A percentile compares a stretch with the other conserved stretches of the same genome.
Evolutionary conservation across 2,797 vertebrate genomes (phyloP).

Genomic region (Synanceia verrucosa): DNA sequence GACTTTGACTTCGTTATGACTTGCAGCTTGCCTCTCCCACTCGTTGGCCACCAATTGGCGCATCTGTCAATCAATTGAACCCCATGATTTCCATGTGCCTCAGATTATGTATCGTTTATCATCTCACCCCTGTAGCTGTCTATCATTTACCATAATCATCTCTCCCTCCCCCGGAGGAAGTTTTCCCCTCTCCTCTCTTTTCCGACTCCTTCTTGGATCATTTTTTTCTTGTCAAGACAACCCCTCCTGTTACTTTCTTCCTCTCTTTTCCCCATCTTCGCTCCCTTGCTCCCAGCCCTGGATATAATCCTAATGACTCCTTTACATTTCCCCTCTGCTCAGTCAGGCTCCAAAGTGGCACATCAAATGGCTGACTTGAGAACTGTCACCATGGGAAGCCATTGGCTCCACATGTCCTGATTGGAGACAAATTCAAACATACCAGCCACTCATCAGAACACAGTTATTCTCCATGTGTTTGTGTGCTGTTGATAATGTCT

Average conservation of each 20-base stretch:
- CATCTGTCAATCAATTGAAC: conserved; percentile 74
- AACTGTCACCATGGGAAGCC: conserved; percentile 24
- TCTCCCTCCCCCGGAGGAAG: conserved; percentile 40
- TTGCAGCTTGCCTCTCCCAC: conserved; percentile 70
- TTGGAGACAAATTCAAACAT: conserved; percentile 37
- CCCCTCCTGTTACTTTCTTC: conserved; percentile 22
- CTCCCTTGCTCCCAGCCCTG: conserved; percentile 33
- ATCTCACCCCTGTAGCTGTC: conserved; percentile 70
- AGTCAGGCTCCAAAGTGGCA: conserved; percentile 40
- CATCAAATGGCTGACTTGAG: conserved; percentile 43
- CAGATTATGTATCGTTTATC: conserved; percentile 72
- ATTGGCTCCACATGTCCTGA: background rate
- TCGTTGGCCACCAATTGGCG: conserved; percentile 68
- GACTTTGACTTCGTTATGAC: conserved; percentile 74
- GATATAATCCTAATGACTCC: conserved; percentile 62
- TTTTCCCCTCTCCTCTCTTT: conserved; percentile 39
- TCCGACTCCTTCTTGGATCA: conserved; percentile 40
- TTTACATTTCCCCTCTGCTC: conserved; percentile 48
- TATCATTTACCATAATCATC: conserved; percentile 70
- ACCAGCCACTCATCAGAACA: conserved; percentile 20
- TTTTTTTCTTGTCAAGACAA: conserved; percentile 52
- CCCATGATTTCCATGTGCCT: conserved; percentile 67
- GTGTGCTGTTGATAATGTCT: background rate
- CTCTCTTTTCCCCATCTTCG: conserved; percentile 39
- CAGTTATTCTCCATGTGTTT: conserved; percentile 6